These are phyloP conservation scores for Eilema sororculum DNA, from an alignment of 2,888 invertebrate species.

Conservation along the genomic window DNA sequence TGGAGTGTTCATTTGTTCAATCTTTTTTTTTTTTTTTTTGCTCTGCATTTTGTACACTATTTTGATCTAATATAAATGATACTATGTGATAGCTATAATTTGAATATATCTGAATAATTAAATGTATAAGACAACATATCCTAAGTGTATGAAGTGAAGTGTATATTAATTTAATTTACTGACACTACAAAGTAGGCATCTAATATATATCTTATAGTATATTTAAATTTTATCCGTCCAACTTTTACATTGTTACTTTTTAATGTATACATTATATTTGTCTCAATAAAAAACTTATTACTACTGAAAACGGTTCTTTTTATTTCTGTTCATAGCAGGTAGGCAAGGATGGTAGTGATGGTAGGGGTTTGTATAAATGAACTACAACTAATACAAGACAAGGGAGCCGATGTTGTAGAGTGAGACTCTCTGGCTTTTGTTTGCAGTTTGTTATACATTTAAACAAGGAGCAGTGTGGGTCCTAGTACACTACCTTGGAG, in stretches of 20 bases:
- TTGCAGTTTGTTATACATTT: too few relatives aligned
- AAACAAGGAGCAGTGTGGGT: too few relatives aligned
- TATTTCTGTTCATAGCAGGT: not conserved
- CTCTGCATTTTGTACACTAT: not conserved
- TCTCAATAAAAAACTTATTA: constrained; percentile 6
- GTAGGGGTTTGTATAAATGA: too few relatives aligned
- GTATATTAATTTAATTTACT: not conserved
- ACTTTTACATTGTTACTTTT: not conserved
- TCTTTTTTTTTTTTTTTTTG: not conserved
- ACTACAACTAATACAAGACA: too few relatives aligned
- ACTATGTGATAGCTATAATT: not conserved
- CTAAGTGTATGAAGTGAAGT: too few relatives aligned
- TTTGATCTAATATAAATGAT: not conserved
- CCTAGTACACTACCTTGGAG: too few relatives aligned
- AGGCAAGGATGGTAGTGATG: too few relatives aligned
- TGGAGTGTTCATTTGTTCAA: not conserved
- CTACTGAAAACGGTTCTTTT: not conserved
- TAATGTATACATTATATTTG: not conserved
- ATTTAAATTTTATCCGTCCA: too few relatives aligned
- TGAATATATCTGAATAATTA: not conserved
- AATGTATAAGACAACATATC: not conserved
- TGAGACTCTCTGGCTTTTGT: too few relatives aligned
- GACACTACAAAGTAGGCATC: not conserved
- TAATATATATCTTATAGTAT: not conserved
- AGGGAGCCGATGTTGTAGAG: too few relatives aligned